Evolutionary conservation across 1,140 invertebrate species (phyloP), one percentile per base, ranked within the genome.

Genomic region (Eriocheir sinensis): DNA sequence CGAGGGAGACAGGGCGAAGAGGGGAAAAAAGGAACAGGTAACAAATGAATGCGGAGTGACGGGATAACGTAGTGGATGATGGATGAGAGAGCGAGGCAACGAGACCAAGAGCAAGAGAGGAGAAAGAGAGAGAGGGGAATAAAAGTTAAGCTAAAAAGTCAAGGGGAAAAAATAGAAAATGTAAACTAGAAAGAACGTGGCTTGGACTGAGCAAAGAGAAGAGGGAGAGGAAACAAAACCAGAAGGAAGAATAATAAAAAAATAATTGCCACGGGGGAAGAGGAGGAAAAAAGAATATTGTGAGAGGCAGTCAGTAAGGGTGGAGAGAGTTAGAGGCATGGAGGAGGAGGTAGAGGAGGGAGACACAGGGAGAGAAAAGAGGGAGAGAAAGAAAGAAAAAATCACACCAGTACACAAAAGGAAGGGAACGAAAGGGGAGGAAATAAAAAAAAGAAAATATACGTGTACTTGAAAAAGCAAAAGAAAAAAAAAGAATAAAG

Each of bases 31-130:
- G 40, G 40, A 38, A 79, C 12, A 91, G 32, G 21, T 30, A 53
- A 34, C 17, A 34, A 91, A 72, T 81, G 34, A 34, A 34, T 34
- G 44, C 12, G 15, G 32, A 72, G 40, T 27, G 30, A 4, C 1
- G 34, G 48, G 40, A 2, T 15, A 38, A n/a, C 4, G 34, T 21
- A 17, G 34, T 27, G 27, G 44, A 9, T 30, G 12, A 15, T n/a
- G 34, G 3, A 38, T 72, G 89, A 60, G 44, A 91, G 93, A 85
- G 93, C 85, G 79, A 85, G 89, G 86, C 30, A 91, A 44, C 91
- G 89, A 85, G 88, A 91, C 79, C 38, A 27, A 91, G 89, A 91
- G 44, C 41, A 15, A 94, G 79, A 60, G 44, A 85, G 80, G 93
- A 91, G 89, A 94, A 21, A 32, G 80, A 86, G 72, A 60, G 36